These are phyloP conservation scores for Tribolium madens DNA, from an alignment of 1,140 invertebrate species.

Conservation along the genomic window DNA sequence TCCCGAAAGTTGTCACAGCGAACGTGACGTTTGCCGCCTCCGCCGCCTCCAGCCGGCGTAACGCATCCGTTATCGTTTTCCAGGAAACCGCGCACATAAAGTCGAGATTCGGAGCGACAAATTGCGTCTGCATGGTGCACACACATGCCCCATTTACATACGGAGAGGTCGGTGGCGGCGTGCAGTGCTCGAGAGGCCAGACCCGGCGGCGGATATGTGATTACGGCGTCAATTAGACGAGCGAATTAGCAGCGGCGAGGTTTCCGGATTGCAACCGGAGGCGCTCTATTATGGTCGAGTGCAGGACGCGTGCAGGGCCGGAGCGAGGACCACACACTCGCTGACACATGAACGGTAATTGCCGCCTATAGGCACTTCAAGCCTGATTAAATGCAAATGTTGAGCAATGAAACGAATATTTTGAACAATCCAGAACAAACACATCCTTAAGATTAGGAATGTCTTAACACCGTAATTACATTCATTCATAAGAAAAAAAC, in stretches of 20 bases:
- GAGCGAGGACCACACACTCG: not conserved
- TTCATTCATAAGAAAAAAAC: no score
- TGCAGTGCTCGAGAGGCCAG: not conserved
- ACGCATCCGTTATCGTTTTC: constrained; percentile 18
- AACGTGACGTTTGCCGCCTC: constrained; percentile 30
- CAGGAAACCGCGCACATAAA: constrained; percentile 30
- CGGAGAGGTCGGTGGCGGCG: constrained; percentile 11
- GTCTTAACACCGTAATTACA: no score
- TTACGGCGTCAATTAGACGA: constrained; percentile 40
- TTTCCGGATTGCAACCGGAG: constrained; percentile 30
- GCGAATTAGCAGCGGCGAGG: constrained; percentile 27
- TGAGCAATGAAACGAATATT: no score
- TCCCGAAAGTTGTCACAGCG: constrained; percentile 31
- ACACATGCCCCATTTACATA: constrained; percentile 21
- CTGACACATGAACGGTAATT: not conserved
- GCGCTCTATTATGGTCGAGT: constrained; percentile 2
- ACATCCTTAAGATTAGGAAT: no score
- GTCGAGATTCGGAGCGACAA: constrained; percentile 4
- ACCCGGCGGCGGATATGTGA: constrained; percentile 30
- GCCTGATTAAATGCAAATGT: no score
- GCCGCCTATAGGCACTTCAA: not conserved
- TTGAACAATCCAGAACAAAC: no score
- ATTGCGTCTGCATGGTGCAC: constrained; percentile 11
- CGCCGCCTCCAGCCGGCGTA: constrained; percentile 24
- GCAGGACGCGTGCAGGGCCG: not conserved